Evolutionary conservation across 2,888 invertebrate species (phyloP).

Genomic region (Gastrophysa polygoni): DNA sequence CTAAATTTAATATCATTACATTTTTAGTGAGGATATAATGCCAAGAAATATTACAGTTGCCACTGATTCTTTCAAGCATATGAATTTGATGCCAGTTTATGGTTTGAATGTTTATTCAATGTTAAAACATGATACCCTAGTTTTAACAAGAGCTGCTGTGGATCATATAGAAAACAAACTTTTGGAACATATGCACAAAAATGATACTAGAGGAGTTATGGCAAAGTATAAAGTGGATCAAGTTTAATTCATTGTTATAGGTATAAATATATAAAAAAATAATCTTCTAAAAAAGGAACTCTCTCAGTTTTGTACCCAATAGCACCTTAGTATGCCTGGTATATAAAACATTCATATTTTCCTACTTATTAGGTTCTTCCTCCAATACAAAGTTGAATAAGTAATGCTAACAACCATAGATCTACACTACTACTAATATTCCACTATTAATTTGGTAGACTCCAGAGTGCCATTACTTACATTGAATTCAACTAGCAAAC

Average conservation of each 20-base stretch:
- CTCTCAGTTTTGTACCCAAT: no score
- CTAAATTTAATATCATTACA: slow-evolving; percentile 28
- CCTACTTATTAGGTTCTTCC: no score
- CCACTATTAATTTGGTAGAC: no score
- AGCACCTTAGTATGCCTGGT: no score
- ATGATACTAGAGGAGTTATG: slow-evolving; percentile 58
- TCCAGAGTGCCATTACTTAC: no score
- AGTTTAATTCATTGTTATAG: neutral
- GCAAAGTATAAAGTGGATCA: slow-evolving; percentile 69
- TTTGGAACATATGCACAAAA: slow-evolving; percentile 70
- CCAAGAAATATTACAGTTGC: slow-evolving; percentile 88
- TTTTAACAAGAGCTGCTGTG: slow-evolving; percentile 83
- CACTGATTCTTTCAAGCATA: slow-evolving; percentile 75
- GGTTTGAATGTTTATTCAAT: slow-evolving; percentile 96
- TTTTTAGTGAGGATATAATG: slow-evolving; percentile 80
- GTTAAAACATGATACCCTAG: slow-evolving; percentile 93
- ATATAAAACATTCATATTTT: no score
- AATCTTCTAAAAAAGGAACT: no score
- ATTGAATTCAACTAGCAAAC: no score
- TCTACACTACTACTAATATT: no score
- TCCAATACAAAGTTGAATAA: no score
- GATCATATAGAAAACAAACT: slow-evolving; percentile 83
- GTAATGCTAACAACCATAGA: no score
- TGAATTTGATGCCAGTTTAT: slow-evolving; percentile 95
- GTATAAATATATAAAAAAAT: no score